Base-by-base conservation (phyloP, 2,113 vertebrate species). In the Pyxicephalus adspersus region DNA sequence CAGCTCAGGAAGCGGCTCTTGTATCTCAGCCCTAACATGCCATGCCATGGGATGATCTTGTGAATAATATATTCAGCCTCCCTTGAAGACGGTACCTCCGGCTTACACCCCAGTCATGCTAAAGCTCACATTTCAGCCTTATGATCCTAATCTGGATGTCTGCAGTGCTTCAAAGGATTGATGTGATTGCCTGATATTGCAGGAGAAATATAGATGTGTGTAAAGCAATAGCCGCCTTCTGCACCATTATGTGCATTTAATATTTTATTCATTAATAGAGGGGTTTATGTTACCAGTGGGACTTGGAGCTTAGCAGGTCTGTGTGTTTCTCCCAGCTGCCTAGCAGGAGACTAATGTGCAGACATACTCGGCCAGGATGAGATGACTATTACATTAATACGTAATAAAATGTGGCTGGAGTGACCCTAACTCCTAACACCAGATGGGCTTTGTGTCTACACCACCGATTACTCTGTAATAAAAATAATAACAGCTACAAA, bases 261-360 rank as follows among this genome's bases (percentile, higher is more conserved):
- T 81, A 81, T 64, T 73, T 81, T 74, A 81, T 73, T 81, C 70
- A 74, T 23, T 81, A 64, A 74, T 81, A 23, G 45, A 65, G 15
- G 28, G 60, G 55, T 74, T 81, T 74, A 81, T 81, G 71, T 81
- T 81, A 74, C 79, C 22, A 18, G 38, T 57, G 60, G 63, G 70
- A 64, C 20, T 76, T 76, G 28, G 72, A 31, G 57, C 34, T n/a
- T 19, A 74, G 52, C 28, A 22, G 55, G 60, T 52, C 61, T 65
- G 23, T 26, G 17, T 29, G 25, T 45, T 45, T 45, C 77, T 9
- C 52, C 50, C 70, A 52, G 18, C 31, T 28, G 64, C 23, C 19
- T 26, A 25, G 50, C 16, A 20, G 45, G 78, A n/a, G 28, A 54
- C n/a, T 55, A 81, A 73, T 81, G 51, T 73, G 52, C 16, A 80